Conservation (phyloP, 2,797 vertebrate genomes). For the Coccyzus lansbergi region DNA sequence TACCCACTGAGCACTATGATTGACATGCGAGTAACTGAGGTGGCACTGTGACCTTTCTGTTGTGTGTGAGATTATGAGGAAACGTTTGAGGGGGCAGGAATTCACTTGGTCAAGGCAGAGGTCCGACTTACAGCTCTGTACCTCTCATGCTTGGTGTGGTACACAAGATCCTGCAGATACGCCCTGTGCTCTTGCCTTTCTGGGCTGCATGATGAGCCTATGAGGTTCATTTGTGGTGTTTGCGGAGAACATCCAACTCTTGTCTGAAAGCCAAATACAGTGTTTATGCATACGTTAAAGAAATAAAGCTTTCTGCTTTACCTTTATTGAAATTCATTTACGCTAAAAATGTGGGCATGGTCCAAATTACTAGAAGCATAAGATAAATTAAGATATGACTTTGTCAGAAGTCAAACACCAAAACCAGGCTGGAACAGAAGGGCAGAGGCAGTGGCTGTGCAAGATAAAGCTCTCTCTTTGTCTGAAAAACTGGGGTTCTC, state of each 20-base stretch:
- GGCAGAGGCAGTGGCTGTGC: not conserved
- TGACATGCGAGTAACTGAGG: not conserved
- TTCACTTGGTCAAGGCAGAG: accelerated
- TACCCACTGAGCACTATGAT: not conserved
- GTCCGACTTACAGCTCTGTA: not conserved
- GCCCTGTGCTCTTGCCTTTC: not conserved
- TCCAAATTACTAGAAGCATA: not conserved
- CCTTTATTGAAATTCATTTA: not conserved
- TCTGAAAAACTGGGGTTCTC: not conserved
- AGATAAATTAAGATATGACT: not conserved
- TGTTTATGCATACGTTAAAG: not conserved
- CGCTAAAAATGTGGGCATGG: not conserved
- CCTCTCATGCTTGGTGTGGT: not conserved
- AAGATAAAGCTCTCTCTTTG: not conserved
- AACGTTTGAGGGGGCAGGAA: not conserved
- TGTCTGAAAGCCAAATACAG: not conserved
- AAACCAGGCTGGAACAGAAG: not conserved
- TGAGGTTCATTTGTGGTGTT: not conserved
- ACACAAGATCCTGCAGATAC: not conserved
- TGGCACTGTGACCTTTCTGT: not conserved
- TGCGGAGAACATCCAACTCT: not conserved
- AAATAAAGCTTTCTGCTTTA: not conserved
- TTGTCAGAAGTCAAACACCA: not conserved
- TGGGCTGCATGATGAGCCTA: not conserved
- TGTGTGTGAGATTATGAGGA: not conserved